These are phyloP conservation scores for Drosophila rellima DNA, from an alignment of 2,888 invertebrate genomes.

Conservation along the genomic window DNA sequence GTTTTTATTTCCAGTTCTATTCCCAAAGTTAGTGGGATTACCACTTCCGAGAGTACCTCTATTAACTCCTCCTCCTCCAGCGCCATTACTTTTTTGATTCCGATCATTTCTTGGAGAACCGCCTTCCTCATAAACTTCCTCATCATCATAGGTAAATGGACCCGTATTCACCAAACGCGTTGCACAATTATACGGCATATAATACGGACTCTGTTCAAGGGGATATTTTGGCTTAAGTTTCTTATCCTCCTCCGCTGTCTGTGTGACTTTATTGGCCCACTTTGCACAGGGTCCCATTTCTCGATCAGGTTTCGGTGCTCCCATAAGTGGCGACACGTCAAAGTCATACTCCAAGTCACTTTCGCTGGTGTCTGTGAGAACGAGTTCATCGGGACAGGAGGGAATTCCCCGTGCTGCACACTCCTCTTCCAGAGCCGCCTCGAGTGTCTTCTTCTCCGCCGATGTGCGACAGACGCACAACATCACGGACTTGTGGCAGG, in stretches of 20 bases:
- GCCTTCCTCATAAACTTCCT: background rate
- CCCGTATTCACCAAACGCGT: background rate
- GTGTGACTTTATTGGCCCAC: background rate
- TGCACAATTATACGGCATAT: constrained; percentile 1
- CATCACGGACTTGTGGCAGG: constrained; percentile 86
- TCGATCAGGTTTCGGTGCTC: background rate
- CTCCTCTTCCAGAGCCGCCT: constrained; percentile 86
- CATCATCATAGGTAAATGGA: background rate
- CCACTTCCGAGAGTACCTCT: background rate
- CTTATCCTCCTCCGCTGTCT: background rate
- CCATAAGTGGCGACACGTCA: constrained; percentile 87
- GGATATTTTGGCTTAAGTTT: constrained; percentile 45
- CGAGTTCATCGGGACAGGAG: constrained; percentile 67
- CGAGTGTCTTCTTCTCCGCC: constrained; percentile 85
- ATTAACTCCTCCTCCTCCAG: background rate
- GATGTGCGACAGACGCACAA: constrained; percentile 79
- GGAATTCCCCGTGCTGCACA: constrained; percentile 65
- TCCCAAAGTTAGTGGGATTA: no score
- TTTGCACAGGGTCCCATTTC: background rate
- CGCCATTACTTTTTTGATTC: background rate
- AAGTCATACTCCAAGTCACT: constrained; percentile 90
- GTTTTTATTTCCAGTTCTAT: no score
- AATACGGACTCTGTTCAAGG: constrained; percentile 50
- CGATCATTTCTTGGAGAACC: background rate
- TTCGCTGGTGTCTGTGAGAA: constrained; percentile 83